These are phyloP conservation scores for Bombyx mandarina DNA, from an alignment of 1,140 invertebrate genomes.

Conservation along the genomic window DNA sequence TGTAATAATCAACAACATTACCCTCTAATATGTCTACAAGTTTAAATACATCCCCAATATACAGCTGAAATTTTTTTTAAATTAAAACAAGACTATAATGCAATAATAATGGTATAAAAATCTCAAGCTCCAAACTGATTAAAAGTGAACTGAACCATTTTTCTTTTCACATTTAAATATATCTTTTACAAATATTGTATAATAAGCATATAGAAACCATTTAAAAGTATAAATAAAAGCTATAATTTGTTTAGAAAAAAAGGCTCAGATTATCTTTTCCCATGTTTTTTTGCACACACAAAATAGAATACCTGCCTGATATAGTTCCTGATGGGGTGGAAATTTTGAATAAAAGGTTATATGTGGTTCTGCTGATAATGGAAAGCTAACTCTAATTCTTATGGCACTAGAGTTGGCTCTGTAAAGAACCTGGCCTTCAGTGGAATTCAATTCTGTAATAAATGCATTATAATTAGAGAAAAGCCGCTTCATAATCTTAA, in stretches of 20 bases:
- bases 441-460: slow-evolving; percentile 3
- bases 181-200: too few relatives aligned
- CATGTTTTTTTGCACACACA: too few relatives aligned
- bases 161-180: too few relatives aligned
- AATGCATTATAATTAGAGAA: too few relatives aligned
- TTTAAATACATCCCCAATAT: slow-evolving; percentile 8
- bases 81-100: background rate
- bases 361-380: background rate
- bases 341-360: slow-evolving; percentile 16
- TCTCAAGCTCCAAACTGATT: too few relatives aligned
- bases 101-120: too few relatives aligned
- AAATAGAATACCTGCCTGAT: slow-evolving; percentile 10
- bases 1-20: background rate
- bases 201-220: too few relatives aligned
- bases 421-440: slow-evolving; percentile 1
- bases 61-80: slow-evolving; percentile 11
- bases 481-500: too few relatives aligned
- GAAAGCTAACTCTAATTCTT: slow-evolving; percentile 20
- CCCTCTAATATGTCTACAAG: slow-evolving; percentile 1
- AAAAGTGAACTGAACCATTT: too few relatives aligned
- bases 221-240: too few relatives aligned
- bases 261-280: too few relatives aligned
- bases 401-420: slow-evolving; percentile 22
- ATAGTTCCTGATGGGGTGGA: slow-evolving; percentile 17
- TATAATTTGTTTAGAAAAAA: too few relatives aligned